Base-by-base conservation (phyloP, 2,888 invertebrate genomes). In the Cheilosia vulpina region DNA sequence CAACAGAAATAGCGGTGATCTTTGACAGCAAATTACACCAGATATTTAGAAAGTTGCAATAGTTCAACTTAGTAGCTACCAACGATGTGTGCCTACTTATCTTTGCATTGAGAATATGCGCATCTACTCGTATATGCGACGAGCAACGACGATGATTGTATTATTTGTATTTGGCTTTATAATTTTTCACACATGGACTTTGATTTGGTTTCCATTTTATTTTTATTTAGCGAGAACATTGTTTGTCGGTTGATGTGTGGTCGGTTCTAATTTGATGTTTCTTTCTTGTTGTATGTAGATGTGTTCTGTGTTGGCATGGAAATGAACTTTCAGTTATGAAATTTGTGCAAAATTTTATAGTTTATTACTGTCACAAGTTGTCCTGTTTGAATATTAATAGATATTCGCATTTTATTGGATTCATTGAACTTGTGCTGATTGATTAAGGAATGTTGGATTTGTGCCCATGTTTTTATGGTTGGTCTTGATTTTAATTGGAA, bases 181-280 rank as follows among this genome's bases (percentile, higher is more conserved):
- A 31, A 68, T 68, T 60, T 69, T 62, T 38, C 77, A 13, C 50
- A 27, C 19, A 15, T 77, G 77, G 77, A 77, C 68, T 77, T 77
- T 77, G 77, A 77, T 68, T 68, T 77, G 77, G 62, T 69, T 77
- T 77, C 34, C 45, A 66, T 76, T 60, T 41, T 34, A 52, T 24
- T 60, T 60, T 43, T 68, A 11, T 62, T 11, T 34, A 31, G 11
- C 15, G 2, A 45, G 45, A 76, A 57, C 47, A 65, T 17, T 53
- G 43, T 34, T 13, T 24, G 27, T 21, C 27, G 27, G 6, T n/a
- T 66, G 43, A 52, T 41, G 31, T 55, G 21, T 34, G 34, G 24
- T 21, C 21, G 4, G 31, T 31, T 27, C 3, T 3, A 17, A 6
- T 11, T 11, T 6, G 7, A 17, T n/a, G 27, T 45, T n/a, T 57